These are phyloP conservation scores for Acropternis orthonyx DNA, from an alignment of 2,797 vertebrate species.

Conservation along the genomic window DNA sequence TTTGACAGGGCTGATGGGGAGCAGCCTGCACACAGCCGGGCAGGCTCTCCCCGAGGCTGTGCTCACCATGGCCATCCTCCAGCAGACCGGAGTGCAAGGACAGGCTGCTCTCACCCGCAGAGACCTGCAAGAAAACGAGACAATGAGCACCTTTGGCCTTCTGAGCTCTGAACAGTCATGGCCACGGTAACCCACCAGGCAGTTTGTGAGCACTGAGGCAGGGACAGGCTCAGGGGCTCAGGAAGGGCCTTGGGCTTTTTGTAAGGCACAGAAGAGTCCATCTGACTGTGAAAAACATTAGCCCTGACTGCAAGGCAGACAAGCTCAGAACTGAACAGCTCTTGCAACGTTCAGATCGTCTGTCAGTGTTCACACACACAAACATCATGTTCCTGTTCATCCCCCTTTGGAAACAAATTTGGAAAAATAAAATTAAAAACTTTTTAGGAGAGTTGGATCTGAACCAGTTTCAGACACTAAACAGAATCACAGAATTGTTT, in stretches of 20 bases:
- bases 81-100: neutral
- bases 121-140: constrained; percentile 56
- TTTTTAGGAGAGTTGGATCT: neutral
- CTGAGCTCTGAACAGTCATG: neutral
- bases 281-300: neutral
- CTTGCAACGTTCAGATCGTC: neutral
- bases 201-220: neutral
- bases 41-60: neutral
- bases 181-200: neutral
- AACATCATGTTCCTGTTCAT: neutral
- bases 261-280: neutral
- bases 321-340: neutral
- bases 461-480: neutral
- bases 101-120: constrained; percentile 63
- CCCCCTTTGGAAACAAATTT: neutral
- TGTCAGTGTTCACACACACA: neutral
- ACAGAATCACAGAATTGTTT: neutral
- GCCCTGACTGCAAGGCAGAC: neutral
- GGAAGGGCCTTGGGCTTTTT: neutral
- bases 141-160: neutral
- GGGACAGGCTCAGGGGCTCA: neutral
- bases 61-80: constrained; percentile 71
- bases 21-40: neutral
- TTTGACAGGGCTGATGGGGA: neutral
- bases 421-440: neutral